Evolutionary conservation across 2,797 vertebrate genomes (phyloP), one percentile per base, ranked within the genome.

Genomic region (Brotula barbata): DNA sequence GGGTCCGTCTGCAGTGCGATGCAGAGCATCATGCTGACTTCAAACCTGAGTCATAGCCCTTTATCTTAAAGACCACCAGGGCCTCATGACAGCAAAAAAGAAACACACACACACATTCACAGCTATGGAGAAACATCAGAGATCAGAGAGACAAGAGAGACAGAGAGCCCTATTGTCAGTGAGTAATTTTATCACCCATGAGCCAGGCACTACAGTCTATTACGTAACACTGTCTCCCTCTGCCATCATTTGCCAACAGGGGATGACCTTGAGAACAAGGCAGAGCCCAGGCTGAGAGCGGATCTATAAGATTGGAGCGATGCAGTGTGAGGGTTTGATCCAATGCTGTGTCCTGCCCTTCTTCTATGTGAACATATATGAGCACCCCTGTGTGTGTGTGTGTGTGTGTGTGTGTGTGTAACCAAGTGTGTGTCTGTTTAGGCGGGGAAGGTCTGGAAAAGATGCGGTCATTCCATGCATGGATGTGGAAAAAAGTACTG

Each of bases 181-280:
- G 20, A 52, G 44, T 37, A 0, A 23, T 64, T 58, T 68, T 31
- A 56, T 28, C 19, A 53, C 40, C 42, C 3, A 57, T 4, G 40
- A 17, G 44, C 57, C 20, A 65, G 68, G 31, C 65, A 78, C 19
- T 28, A 70, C 58, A 65, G 60, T 59, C 67, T 59, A 66, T 90
- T 90, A 88, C 73, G 77, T 85, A 88, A 90, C 77, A 62, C 23
- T 34, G 36, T 53, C 64, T 84, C 76, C 71, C 75, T 84, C 81
- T 57, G 76, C 70, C 79, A 83, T 83, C 54, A 72, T 70, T 84
- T 78, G 75, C 78, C 85, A 85, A 78, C 77, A 74, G 44, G 71
- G 40, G 65, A 86, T 89, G 91, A 92, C 91, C 90, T 91, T 92
- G 88, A 91, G 73, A 78, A 47, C 59, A 58, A 73, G 73, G 70